Evolutionary conservation across 2,113 vertebrate genomes (phyloP), one percentile per base, ranked within the genome.

Genomic region (Pitta sordida): DNA sequence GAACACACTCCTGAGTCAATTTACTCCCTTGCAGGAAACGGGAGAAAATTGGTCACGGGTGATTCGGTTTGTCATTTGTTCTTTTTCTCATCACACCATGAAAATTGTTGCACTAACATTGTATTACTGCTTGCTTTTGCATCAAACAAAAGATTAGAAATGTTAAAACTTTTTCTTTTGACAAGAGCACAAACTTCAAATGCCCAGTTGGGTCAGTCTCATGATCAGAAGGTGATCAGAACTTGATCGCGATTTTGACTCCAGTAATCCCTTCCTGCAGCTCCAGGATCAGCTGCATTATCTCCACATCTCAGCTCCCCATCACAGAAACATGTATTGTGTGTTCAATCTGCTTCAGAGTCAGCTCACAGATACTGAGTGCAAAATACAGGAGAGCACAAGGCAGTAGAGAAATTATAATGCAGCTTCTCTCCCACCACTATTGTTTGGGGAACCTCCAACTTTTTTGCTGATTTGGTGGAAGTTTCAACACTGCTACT

Each of bases 31-130:
- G 48, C 75, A 43, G 83, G 62, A 67, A 93, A 95, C 3, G 63
- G 41, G 26, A 69, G 67, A 82, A 89, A 94, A 92, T 70, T 75
- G 91, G 69, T 84, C 76, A 93, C 5, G 27, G 92, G 69, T 89
- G 82, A 95, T 94, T 91, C 86, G 77, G 63, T 90, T 94, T 94
- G 75, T 94, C 91, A 90, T 90, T 92, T 91, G 84, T 68, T 86
- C 83, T 87, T 92, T 86, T 84, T 85, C 91, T 85, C 85, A 93
- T 83, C 82, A 69, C 67, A 91, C 53, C 90, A 51, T 23, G 49
- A 83, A 90, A 91, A 93, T 39, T 76, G 49, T 73, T 77, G 70
- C 82, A 64, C 84, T 59, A 86, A 53, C 52, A 13, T 11, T 59
- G 48, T 16, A 59, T 74, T 79, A 82, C 56, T 21, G 48, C 52